A percentile compares a stretch with the other conserved stretches of the same genome.
These are phyloP conservation scores for Crypturellus undulatus DNA, from an alignment of 2,113 vertebrate genomes.

Conservation along the genomic window DNA sequence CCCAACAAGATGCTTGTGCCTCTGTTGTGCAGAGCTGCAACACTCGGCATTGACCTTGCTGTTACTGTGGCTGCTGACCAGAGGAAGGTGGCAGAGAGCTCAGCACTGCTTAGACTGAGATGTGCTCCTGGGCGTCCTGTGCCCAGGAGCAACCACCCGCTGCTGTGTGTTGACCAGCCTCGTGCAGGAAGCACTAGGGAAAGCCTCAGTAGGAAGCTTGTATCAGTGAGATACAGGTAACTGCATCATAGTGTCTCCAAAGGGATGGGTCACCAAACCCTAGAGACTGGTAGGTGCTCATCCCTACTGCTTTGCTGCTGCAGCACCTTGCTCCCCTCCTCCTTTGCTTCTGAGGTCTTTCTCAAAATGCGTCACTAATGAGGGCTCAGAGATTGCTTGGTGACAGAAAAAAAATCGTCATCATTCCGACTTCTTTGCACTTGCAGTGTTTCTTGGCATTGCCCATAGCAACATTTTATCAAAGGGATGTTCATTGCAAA, in stretches of 20 bases:
- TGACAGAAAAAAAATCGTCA: background rate
- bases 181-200: background rate
- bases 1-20: background rate
- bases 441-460: background rate
- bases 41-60: background rate
- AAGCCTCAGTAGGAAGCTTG: background rate
- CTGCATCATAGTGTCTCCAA: background rate
- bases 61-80: background rate
- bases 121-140: accelerated
- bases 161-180: accelerated
- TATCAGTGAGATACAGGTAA: background rate
- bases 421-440: background rate
- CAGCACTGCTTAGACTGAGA: background rate
- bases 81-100: background rate
- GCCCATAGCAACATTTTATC: background rate
- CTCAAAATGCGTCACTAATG: background rate
- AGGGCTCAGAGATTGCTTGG: background rate
- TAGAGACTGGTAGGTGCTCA: background rate
- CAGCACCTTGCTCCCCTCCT: accelerated
- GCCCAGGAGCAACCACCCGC: accelerated
- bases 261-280: background rate
- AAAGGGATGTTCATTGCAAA: conserved; percentile 7
- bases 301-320: background rate
- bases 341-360: background rate
- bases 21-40: background rate